Percentiles rank a stretch among this genome's conserved stretches.
phyloP scores from a whole-genome alignment of 2,113 vertebrate species.

The Ctenodactylus gundi region DNA sequence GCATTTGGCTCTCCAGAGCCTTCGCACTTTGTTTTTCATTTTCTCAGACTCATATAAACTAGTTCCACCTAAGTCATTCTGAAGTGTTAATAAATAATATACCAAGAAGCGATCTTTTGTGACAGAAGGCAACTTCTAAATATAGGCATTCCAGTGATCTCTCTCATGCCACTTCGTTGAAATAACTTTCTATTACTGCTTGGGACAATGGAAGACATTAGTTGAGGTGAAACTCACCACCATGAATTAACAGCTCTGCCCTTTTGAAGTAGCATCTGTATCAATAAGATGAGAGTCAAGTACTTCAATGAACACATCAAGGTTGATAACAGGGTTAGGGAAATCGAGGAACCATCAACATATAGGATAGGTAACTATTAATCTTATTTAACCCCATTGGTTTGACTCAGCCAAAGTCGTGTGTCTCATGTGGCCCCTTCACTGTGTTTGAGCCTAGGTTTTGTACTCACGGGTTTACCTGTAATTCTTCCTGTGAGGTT shows the following conservation, averaged over 20 bases:
- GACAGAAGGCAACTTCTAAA: slow-evolving; percentile 26
- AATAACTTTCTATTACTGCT: background rate
- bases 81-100: slow-evolving; percentile 49
- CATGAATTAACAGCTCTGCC: background rate
- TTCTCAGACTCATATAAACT: slow-evolving; percentile 27
- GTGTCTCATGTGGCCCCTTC: background rate
- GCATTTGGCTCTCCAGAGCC: background rate
- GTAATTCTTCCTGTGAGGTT: background rate
- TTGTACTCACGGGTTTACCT: background rate
- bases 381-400: slow-evolving; percentile 11
- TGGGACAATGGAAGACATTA: background rate
- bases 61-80: slow-evolving; percentile 37
- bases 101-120: slow-evolving; percentile 1
- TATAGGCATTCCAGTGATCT: background rate
- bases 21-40: background rate
- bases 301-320: slow-evolving; percentile 5
- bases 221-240: no score
- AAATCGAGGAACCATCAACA: background rate
- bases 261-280: background rate
- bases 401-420: background rate
- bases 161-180: background rate
- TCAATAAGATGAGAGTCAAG: background rate
- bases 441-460: background rate
- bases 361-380: background rate
- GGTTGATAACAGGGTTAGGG: background rate